These are phyloP conservation scores for Eulacestoma nigropectus DNA, from an alignment of 2,113 vertebrate species.

Conservation along the genomic window DNA sequence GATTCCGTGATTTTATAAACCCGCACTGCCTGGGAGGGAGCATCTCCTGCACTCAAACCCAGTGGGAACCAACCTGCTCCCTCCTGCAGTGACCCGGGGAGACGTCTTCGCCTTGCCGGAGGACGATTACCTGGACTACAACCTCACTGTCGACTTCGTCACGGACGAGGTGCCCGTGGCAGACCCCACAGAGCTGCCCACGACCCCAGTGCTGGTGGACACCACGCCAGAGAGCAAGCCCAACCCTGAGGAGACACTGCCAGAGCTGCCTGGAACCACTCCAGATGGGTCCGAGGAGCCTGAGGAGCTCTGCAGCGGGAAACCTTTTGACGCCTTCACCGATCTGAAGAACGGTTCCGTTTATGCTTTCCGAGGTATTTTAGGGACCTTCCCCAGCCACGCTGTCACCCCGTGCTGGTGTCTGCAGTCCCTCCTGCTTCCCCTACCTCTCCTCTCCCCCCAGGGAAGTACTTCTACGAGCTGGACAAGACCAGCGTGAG, in stretches of 20 bases:
- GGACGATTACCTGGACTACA: constrained; percentile 74
- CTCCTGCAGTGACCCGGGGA: constrained; percentile 78
- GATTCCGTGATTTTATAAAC: not conserved
- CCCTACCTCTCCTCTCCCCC: not conserved
- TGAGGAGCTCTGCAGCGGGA: constrained; percentile 76
- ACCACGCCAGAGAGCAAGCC: accelerated
- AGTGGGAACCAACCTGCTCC: not conserved
- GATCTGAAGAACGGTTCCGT: constrained; percentile 90
- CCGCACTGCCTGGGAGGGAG: not conserved
- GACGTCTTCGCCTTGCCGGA: constrained; percentile 86
- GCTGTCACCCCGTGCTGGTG: accelerated
- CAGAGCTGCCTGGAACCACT: accelerated
- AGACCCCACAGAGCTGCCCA: not conserved
- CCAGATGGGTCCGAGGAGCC: accelerated
- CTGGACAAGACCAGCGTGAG: constrained; percentile 77
- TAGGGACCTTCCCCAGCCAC: accelerated
- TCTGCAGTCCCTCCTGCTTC: not conserved
- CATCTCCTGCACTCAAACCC: not conserved
- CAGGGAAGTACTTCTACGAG: constrained; percentile 89
- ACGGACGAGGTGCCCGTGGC: accelerated
- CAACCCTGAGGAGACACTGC: accelerated
- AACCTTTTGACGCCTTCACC: constrained; percentile 87
- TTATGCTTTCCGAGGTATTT: constrained; percentile 90
- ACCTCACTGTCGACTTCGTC: accelerated
- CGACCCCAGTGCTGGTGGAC: accelerated